These are phyloP conservation scores for Lagocephalus sceleratus DNA, from an alignment of 2,797 vertebrate species.

Conservation along the genomic window DNA sequence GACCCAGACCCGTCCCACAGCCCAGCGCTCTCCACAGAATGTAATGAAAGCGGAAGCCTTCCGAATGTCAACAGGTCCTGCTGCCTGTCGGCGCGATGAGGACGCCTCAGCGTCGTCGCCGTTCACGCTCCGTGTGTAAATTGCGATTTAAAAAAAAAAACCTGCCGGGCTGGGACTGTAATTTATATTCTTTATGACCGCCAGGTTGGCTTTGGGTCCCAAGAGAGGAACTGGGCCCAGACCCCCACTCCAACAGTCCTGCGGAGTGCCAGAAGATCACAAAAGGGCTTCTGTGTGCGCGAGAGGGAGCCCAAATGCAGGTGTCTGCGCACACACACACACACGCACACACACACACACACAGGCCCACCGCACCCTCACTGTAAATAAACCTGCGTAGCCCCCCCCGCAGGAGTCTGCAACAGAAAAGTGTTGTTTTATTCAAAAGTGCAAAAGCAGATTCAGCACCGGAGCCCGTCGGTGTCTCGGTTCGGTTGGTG, in stretches of 20 bases:
- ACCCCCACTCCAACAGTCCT: conserved; percentile 48
- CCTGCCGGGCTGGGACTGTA: no score
- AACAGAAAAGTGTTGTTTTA: conserved; percentile 53
- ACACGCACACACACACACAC: conserved; percentile 33
- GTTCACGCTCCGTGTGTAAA: no score
- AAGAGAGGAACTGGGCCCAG: conserved; percentile 43
- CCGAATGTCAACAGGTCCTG: conserved; percentile 58
- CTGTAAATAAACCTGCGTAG: conserved; percentile 50
- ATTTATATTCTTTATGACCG: conserved; percentile 21
- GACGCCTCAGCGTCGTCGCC: no score
- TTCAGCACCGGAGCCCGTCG: no score
- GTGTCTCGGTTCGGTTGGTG: no score
- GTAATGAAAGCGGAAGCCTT: conserved; percentile 35
- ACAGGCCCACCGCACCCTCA: conserved; percentile 45
- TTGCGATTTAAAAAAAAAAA: no score
- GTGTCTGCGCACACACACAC: conserved; percentile 30
- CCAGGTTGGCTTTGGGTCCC: conserved; percentile 29
- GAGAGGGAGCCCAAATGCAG: conserved; percentile 17
- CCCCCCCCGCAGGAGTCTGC: conserved; percentile 56
- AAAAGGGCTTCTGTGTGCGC: conserved; percentile 58
- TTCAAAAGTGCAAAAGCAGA: no score
- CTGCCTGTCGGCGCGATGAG: conserved; percentile 16
- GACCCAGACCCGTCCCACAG: conserved; percentile 44
- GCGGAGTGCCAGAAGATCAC: conserved; percentile 56
- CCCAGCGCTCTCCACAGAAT: conserved; percentile 38